These are phyloP conservation scores for Sericinus montela DNA, from an alignment of 2,888 invertebrate genomes.

Conservation along the genomic window DNA sequence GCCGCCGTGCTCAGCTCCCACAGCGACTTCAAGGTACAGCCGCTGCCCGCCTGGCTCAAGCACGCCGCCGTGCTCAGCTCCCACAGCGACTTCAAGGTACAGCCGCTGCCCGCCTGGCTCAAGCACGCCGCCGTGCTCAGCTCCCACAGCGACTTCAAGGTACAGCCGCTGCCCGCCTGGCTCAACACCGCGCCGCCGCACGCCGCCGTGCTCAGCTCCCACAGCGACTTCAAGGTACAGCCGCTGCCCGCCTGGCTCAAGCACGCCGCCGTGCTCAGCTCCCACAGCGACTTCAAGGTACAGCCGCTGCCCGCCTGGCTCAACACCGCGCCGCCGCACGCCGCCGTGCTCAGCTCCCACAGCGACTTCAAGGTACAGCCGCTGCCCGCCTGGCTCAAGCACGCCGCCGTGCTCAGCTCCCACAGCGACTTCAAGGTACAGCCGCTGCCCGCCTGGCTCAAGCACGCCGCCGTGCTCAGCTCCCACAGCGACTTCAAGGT, in stretches of 20 bases:
- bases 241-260: conserved; percentile 94
- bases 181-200: conserved; percentile 94
- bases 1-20: conserved; percentile 87
- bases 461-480: conserved; percentile 91
- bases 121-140: conserved; percentile 93
- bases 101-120: conserved; percentile 93
- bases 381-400: conserved; percentile 93
- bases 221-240: conserved; percentile 70
- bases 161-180: conserved; percentile 91
- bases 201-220: conserved; percentile 87
- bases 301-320: conserved; percentile 94
- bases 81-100: conserved; percentile 69
- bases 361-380: conserved; percentile 76
- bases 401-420: conserved; percentile 88
- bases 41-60: conserved; percentile 93
- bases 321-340: conserved; percentile 92
- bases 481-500: conserved; percentile 71
- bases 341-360: conserved; percentile 86
- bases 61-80: conserved; percentile 90
- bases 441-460: conserved; percentile 93
- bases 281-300: conserved; percentile 69
- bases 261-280: conserved; percentile 90
- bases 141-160: conserved; percentile 69
- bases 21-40: conserved; percentile 68
- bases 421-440: conserved; percentile 71